Evolutionary conservation across 2,797 vertebrate species (phyloP).

Genomic region (Astyanax mexicanus): DNA sequence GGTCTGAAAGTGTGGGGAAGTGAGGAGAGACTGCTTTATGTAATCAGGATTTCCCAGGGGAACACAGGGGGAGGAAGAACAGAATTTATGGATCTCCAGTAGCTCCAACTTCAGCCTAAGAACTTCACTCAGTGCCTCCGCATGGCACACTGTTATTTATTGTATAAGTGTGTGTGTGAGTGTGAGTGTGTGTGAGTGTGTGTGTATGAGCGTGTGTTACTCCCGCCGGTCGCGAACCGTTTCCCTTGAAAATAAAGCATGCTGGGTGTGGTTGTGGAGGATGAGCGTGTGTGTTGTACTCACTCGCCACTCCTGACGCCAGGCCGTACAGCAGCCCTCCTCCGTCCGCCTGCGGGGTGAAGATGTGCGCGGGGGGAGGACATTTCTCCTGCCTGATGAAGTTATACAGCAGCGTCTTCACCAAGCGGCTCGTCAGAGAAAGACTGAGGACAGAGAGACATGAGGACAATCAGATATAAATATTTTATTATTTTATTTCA

Average conservation of each 20-base stretch:
- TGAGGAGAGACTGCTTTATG: not conserved
- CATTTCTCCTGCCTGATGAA: conserved; percentile 98
- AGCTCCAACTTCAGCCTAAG: too few relatives aligned
- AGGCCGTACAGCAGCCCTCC: conserved; percentile 93
- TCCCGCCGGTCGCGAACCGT: not conserved
- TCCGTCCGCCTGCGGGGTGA: conserved; percentile 87
- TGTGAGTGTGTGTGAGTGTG: not conserved
- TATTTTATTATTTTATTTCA: too few relatives aligned
- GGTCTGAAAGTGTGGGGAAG: too few relatives aligned
- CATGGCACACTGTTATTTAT: not conserved
- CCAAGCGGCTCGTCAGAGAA: conserved; percentile 91
- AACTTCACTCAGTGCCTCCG: not conserved
- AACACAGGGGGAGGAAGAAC: too few relatives aligned
- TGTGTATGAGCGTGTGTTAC: not conserved
- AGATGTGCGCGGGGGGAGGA: conserved; percentile 88
- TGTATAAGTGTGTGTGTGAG: not conserved
- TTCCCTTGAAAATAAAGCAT: not conserved
- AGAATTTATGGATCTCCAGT: too few relatives aligned
- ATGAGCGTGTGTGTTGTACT: conserved; percentile 63
- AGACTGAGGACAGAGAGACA: conserved; percentile 76
- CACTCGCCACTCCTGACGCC: conserved; percentile 97
- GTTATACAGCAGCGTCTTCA: conserved; percentile 97
- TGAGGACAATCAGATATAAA: not conserved
- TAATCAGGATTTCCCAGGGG: not conserved
- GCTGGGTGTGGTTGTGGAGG: conserved; percentile 4